Percentiles rank a stretch among this genome's conserved stretches.
Conservation (phyloP, 1,140 invertebrate genomes). For the Pararge aegeria region DNA sequence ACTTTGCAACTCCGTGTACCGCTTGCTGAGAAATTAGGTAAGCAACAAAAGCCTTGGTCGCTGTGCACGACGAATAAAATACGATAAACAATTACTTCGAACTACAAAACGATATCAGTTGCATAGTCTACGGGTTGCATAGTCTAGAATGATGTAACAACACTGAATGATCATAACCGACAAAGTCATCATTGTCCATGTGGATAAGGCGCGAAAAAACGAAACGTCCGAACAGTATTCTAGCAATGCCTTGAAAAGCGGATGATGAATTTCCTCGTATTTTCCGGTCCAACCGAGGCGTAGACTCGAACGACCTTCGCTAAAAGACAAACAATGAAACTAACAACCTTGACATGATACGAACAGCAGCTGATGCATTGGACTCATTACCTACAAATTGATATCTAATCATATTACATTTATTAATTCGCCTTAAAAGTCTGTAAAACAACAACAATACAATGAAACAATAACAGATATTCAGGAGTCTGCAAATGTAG, state of each 20-base stretch:
- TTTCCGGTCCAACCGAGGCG: constrained; percentile 64
- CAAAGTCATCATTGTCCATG: constrained; percentile 3
- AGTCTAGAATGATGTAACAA: constrained; percentile 48
- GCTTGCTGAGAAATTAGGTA: constrained; percentile 76
- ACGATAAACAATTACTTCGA: constrained; percentile 61
- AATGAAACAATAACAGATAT: constrained; percentile 50
- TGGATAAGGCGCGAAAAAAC: constrained; percentile 6
- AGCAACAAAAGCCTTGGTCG: constrained; percentile 69
- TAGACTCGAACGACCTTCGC: constrained; percentile 66
- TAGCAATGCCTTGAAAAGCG: constrained; percentile 68
- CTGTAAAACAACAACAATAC: constrained; percentile 40
- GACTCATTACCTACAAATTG: constrained; percentile 66
- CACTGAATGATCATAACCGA: constrained; percentile 13
- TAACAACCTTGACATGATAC: constrained; percentile 74
- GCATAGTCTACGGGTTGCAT: constrained; percentile 28
- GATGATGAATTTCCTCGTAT: constrained; percentile 73
- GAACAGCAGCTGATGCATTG: constrained; percentile 61
- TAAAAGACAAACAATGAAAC: constrained; percentile 73
- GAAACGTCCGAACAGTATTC: constrained; percentile 43
- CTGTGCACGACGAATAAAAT: constrained; percentile 51
- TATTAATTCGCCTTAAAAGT: constrained; percentile 56
- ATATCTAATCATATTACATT: constrained; percentile 63
- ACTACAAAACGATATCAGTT: constrained; percentile 43
- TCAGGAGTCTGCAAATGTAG: constrained; percentile 52
- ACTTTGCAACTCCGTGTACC: constrained; percentile 72